phyloP scores from a whole-genome alignment of 2,113 vertebrate species.

The Saguinus midas region DNA sequence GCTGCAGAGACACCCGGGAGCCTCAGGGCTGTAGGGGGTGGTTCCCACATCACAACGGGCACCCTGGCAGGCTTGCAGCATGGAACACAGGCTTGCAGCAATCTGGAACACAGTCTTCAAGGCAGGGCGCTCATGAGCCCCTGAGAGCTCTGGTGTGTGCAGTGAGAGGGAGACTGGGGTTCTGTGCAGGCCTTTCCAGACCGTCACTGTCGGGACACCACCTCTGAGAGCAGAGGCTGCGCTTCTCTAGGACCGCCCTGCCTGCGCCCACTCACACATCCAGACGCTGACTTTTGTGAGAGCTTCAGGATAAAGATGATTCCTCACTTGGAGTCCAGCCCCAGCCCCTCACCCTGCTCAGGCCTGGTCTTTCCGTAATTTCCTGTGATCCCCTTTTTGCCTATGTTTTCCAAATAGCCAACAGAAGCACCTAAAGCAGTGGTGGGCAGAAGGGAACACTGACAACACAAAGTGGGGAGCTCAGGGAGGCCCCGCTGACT shows the following conservation, averaged over 20 bases:
- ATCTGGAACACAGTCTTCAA: rapidly evolving
- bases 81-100: no score
- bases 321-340: rapidly evolving
- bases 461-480: no score
- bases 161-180: rapidly evolving
- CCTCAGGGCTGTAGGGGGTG: rapidly evolving
- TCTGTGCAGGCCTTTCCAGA: not conserved
- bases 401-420: not conserved
- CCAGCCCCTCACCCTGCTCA: no score
- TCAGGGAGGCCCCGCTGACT: not conserved
- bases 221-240: not conserved
- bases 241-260: rapidly evolving
- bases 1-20: not conserved
- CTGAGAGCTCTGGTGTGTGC: no score
- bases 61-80: rapidly evolving
- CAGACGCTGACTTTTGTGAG: not conserved
- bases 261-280: not conserved
- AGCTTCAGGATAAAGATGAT: not conserved
- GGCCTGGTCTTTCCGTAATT: not conserved
- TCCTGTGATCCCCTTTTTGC: not conserved
- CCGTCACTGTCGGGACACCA: rapidly evolving
- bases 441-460: no score
- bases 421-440: not conserved
- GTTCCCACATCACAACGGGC: not conserved
- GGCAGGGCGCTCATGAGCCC: not conserved